Base-by-base conservation (phyloP, 1,140 invertebrate species). In the Dreissena rostriformis region DNA sequence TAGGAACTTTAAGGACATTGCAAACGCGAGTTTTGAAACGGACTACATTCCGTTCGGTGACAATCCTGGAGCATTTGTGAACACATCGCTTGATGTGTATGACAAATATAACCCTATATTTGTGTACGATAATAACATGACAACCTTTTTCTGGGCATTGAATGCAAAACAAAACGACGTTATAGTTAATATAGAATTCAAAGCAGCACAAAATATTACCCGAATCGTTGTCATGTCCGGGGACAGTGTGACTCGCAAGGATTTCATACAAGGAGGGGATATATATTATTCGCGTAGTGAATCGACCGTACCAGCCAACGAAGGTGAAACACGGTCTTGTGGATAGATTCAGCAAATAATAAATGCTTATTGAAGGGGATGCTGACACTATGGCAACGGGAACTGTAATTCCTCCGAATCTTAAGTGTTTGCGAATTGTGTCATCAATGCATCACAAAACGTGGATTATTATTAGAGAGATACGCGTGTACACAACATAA, bases 131-230 rank as follows among this genome's bases (percentile, higher is more conserved):
- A 72, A 82, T 51, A 51, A 80, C 53, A 61, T 0, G 15, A 19
- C 77, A 19, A 49, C 66, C 19, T 88, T 63, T 63, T 91, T 91
- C 67, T 88, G 86, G 85, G 86, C 67, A 12, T n/a, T n/a, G n/a
- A 81, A 70, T 14, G 79, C 68, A 17, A 83, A 86, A 12, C 82
- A 65, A 57, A 67, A 63, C 14, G 72, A 79, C 15, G 73, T 82
- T 15, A 70, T 77, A 57, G 85, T 87, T 57, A 77, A 66, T 17
- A 52, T 91, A 14, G 74, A 87, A 11, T 91, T 87, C 65, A 26
- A 84, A 10, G 53, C 53, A n/a, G 85, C 86, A 19, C 49, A 85
- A 12, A 84, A 86, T 51, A 74, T 91, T n/a, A 76, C 78, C 12
- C 57, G 82, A 57, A 73, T 91, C 26, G 61, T 87, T 6, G 76